A percentile compares a stretch with the other conserved stretches of the same genome.
phyloP scores from a whole-genome alignment of 2,888 invertebrate genomes.

The Tribolium freemani region DNA sequence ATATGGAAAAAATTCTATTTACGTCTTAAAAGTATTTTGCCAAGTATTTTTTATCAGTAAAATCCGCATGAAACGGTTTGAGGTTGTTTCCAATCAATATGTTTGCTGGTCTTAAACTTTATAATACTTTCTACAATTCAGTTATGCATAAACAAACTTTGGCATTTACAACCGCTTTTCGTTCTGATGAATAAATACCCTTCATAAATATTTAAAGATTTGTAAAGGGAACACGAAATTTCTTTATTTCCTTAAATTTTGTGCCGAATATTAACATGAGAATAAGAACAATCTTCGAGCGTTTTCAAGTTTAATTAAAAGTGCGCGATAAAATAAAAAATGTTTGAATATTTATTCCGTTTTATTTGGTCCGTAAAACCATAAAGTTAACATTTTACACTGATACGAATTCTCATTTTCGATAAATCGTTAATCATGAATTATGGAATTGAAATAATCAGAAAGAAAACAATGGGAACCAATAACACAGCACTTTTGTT shows the following conservation, averaged over 20 bases:
- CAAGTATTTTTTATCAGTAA: not conserved
- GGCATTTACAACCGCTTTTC: not conserved
- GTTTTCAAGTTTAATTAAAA: not conserved
- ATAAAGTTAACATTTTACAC: too few relatives aligned
- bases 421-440: too few relatives aligned
- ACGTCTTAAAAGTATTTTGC: not conserved
- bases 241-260: not conserved
- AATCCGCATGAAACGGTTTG: not conserved
- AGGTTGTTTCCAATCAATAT: not conserved
- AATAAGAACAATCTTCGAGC: not conserved
- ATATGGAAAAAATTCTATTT: not conserved
- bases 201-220: conserved; percentile 23
- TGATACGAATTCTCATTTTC: too few relatives aligned
- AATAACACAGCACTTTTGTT: not conserved
- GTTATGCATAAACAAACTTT: conserved; percentile 11
- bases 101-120: not conserved
- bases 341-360: not conserved
- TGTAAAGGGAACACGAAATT: conserved; percentile 7
- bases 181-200: not conserved
- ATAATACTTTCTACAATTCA: not conserved
- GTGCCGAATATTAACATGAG: not conserved
- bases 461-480: too few relatives aligned
- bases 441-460: too few relatives aligned
- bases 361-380: not conserved
- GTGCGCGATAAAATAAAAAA: not conserved